Percentiles rank a stretch among this genome's conserved stretches.
phyloP scores from a whole-genome alignment of 2,113 vertebrate genomes.

The Sebastes fasciatus region DNA sequence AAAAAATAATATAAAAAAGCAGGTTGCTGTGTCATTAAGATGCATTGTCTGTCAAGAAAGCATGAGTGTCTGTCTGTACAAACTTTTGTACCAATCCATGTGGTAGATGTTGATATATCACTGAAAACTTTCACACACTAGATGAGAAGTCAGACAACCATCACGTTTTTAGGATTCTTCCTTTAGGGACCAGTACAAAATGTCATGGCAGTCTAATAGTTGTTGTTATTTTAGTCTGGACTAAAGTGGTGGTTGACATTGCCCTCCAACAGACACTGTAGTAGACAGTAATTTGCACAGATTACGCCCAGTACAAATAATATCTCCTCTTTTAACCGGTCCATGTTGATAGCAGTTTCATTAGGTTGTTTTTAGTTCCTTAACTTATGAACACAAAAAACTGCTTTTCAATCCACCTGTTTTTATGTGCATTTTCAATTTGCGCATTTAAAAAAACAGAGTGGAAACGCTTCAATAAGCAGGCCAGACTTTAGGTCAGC shows the following conservation, averaged over 20 bases:
- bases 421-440: not conserved
- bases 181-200: not conserved
- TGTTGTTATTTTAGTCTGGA: not conserved
- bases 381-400: not conserved
- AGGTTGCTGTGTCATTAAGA: not conserved
- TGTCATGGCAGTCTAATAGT: not conserved
- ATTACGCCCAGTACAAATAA: not conserved
- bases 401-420: not conserved
- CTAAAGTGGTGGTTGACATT: not conserved
- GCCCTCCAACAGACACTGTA: not conserved
- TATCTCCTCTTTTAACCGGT: not conserved
- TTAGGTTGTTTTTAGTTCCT: not conserved
- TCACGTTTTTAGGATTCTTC: not conserved
- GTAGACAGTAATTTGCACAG: not conserved
- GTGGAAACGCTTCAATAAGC: not conserved
- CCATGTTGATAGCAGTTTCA: not conserved
- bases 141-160: not conserved
- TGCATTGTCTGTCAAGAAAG: not conserved
- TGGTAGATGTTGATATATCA: not conserved
- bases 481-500: slow-evolving; percentile 30
- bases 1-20: not conserved
- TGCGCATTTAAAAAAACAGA: not conserved
- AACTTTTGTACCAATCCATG: not conserved
- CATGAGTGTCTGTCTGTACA: not conserved
- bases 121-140: not conserved